Evolutionary conservation across 2,888 invertebrate genomes (phyloP), one percentile per base, ranked within the genome.

Genomic region (Lacanobia wlatinum): DNA sequence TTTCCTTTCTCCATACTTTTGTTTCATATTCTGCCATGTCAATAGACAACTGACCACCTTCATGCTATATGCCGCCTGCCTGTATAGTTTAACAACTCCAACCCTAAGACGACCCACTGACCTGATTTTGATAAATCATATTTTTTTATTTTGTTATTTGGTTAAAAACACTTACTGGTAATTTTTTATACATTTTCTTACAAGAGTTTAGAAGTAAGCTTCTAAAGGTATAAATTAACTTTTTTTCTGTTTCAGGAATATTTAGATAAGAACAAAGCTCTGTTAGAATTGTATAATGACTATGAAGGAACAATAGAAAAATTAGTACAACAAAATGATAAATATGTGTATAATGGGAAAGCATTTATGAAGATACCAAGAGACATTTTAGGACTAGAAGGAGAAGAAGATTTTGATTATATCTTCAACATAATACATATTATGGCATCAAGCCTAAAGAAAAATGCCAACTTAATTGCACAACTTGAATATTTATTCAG

Each of bases 401-500:
- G 28, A 34, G 6, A 4, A 43, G 12, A 43, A 34, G 7, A 61
- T 28, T 1, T 2, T 14, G 6, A 58, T 16, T 7, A 4, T 43
- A 0, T 14, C 2, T 23, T 38, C 16, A 40, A 28, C 2, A 34
- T 12, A 3, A 0, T 71, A 18, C 16, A 18, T 16, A 50, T 64
- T 21, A 28, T 84, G 46, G 77, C 66, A 21, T 21, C 38, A 9
- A 53, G 12, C 9, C 38, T 85, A 48, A 55, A 73, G 75, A 23
- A 77, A 34, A 78, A 83, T 40, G 52, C 55, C 0, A 21, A 23
- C 0, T 56, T 85, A 43, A 69, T 85, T 8, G 28, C 67, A 5
- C 76, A 84, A 65, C 68, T 86, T 23, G 87, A 86, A 65, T 85
- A 82, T 70, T 16, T 74, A 21, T 40, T 50, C 23, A 75, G 87